phyloP scores from a whole-genome alignment of 2,113 vertebrate species.

The Notothenia rossii region DNA sequence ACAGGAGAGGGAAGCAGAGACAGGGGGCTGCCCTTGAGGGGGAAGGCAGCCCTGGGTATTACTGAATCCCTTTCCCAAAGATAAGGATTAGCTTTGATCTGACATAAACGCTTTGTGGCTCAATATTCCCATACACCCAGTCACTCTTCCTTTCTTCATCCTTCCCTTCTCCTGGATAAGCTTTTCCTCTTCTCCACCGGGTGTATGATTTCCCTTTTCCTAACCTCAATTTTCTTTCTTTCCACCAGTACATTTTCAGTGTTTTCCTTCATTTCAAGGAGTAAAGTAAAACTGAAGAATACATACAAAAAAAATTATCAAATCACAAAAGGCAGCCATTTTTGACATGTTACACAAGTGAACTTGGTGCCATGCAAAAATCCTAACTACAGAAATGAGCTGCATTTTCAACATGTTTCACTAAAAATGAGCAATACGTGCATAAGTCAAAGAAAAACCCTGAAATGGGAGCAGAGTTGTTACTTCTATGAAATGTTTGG shows the following conservation, averaged over 20 bases:
- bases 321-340: background rate
- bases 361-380: background rate
- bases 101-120: constrained; percentile 77
- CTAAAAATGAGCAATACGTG: too few relatives aligned
- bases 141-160: constrained; percentile 21
- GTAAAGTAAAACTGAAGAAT: background rate
- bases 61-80: constrained; percentile 66
- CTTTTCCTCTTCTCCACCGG: constrained; percentile 30
- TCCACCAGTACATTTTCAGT: too few relatives aligned
- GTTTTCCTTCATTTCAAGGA: background rate
- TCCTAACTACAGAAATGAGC: too few relatives aligned
- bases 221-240: background rate
- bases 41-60: constrained; percentile 60
- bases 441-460: too few relatives aligned
- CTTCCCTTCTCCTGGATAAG: constrained; percentile 18
- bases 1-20: background rate
- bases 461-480: too few relatives aligned
- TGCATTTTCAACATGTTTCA: too few relatives aligned
- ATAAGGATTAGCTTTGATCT: constrained; percentile 81
- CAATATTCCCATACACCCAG: constrained; percentile 70
- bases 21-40: constrained; percentile 56
- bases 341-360: background rate
- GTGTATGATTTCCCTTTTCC: background rate
- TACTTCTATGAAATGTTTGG: too few relatives aligned
- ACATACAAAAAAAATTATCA: background rate